phyloP scores from a whole-genome alignment of 2,888 invertebrate species.

The Melanostoma mellinum region DNA sequence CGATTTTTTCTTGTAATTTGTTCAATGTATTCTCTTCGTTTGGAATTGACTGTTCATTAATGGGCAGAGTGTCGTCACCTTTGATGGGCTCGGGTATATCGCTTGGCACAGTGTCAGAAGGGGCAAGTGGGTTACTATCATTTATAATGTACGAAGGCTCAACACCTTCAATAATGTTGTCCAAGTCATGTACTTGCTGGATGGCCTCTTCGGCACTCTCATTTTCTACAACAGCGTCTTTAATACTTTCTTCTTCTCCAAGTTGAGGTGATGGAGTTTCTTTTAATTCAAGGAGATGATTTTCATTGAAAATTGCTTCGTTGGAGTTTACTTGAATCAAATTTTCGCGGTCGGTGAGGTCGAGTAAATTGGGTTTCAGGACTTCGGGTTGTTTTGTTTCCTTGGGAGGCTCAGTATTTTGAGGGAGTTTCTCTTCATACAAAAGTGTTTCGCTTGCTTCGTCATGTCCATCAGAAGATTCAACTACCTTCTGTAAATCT shows the following conservation, averaged over 20 bases:
- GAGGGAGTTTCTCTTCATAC: background rate
- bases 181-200: conserved; percentile 54
- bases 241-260: conserved; percentile 24
- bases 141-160: conserved; percentile 29
- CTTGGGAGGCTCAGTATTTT: conserved; percentile 6
- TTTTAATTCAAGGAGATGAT: conserved; percentile 33
- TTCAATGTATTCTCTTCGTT: conserved; percentile 43
- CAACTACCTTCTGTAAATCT: background rate
- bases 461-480: background rate
- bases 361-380: conserved; percentile 23
- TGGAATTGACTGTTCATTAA: conserved; percentile 35
- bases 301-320: conserved; percentile 43
- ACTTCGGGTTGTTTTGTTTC: background rate
- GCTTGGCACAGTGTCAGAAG: conserved; percentile 45
- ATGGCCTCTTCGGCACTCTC: conserved; percentile 49
- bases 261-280: conserved; percentile 18
- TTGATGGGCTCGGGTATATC: conserved; percentile 17
- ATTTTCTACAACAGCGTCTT: conserved; percentile 33
- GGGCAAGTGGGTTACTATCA: conserved; percentile 51
- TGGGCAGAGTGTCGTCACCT: conserved; percentile 40
- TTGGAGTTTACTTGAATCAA: conserved; percentile 13
- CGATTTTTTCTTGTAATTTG: conserved; percentile 54
- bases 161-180: conserved; percentile 49
- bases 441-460: background rate
- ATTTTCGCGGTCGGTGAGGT: background rate